Base-by-base conservation (phyloP, 2,113 vertebrate species). In the Rutilus rutilus region DNA sequence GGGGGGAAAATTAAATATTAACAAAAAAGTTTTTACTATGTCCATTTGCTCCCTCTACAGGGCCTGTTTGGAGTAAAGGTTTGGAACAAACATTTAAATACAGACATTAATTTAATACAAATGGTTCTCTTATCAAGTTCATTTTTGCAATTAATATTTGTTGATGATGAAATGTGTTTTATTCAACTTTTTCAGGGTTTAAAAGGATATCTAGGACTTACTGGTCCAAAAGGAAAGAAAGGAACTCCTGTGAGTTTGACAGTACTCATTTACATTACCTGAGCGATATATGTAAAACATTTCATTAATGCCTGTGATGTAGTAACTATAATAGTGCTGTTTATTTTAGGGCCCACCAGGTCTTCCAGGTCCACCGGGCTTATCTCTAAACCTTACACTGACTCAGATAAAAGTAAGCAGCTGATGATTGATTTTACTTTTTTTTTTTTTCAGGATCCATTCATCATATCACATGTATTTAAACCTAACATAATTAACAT, bases 31-130 rank as follows among this genome's bases (percentile, higher is more conserved):
- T n/a, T n/a, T n/a, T n/a, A n/a, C 87, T 69, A 5, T 84, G 21
- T 88, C 33, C 52, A 7, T 67, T 79, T 90, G 45, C 89, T 90
- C n/a, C 86, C 77, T 90, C 57, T 86, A 67, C 88, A 96, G 96
- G 95, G 96, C 52, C 86, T 91, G 59, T 92, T 93, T 0, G 96
- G 96, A 93, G 90, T 89, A 83, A 96, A 95, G 90, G 96, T 96
- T 89, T 89, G 94, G 12, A 85, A 69, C 47, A 69, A 14, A 45
- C 52, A 59, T 81, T 87, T 50, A 65, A 59, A 85, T 21, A 75
- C 47, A 86, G 25, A 17, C 19, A 0, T 57, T 57, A 6, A 19
- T 54, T 30, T 15, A 39, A 77, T 52, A 47, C 50, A 6, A 12
- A 65, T 75, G 65, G 42, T 67, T 12, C 19, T 73, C 21, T 21